A percentile compares a stretch with the other conserved stretches of the same genome.
Conservation (phyloP, 2,797 vertebrate genomes). For the Heteromormyrus szaboi region DNA sequence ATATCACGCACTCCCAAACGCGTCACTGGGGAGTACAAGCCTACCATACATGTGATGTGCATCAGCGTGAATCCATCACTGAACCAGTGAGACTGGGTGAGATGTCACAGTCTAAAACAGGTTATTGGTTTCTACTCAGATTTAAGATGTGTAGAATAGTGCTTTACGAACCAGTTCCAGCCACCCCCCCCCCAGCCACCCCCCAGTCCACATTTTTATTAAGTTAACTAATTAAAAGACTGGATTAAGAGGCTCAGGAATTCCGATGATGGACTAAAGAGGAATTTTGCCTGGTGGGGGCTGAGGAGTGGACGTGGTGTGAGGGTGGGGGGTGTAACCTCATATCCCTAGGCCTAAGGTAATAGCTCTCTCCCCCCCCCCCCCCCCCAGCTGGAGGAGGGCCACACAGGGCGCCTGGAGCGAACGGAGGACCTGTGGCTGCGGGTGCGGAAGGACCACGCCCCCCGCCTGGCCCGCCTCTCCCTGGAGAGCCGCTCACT, state of each 20-base stretch:
- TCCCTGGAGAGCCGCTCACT: constrained; percentile 93
- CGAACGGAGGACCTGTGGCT: constrained; percentile 94
- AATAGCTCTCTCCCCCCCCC: background rate
- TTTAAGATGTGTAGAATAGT: background rate
- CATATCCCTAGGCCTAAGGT: background rate
- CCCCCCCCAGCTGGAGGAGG: constrained; percentile 77
- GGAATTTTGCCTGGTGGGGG: background rate
- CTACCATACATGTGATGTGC: background rate
- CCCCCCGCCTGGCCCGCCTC: constrained; percentile 85
- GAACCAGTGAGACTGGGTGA: background rate
- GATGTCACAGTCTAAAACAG: background rate
- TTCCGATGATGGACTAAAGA: background rate
- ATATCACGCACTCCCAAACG: background rate
- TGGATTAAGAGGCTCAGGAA: background rate
- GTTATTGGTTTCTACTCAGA: background rate
- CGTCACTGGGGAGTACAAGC: background rate
- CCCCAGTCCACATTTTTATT: background rate
- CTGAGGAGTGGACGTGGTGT: background rate
- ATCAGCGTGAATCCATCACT: background rate
- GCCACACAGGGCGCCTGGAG: constrained; percentile 89
- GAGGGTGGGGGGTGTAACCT: background rate
- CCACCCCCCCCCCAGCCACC: background rate
- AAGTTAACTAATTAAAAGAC: background rate
- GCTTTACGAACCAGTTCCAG: background rate
- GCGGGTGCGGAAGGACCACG: constrained; percentile 90